Conservation (phyloP, 2,888 invertebrate genomes). For the Merodon equestris region DNA sequence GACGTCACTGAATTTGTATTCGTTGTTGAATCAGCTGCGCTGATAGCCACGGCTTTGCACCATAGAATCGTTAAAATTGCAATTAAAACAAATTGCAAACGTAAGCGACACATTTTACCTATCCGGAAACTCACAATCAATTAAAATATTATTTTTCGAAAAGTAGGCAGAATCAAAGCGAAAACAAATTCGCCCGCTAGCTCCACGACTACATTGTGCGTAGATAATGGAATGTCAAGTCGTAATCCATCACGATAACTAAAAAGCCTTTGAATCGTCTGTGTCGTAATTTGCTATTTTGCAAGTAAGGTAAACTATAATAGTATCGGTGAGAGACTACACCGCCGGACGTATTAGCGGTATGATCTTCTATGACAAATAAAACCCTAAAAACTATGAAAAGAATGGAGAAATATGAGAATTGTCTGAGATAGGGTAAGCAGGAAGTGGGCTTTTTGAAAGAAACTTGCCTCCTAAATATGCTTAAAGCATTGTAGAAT, state of each 20-base stretch:
- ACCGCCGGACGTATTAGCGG: too few relatives aligned
- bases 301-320: too few relatives aligned
- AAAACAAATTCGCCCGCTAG: slow-evolving; percentile 9
- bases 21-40: background rate
- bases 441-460: too few relatives aligned
- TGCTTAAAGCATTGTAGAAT: too few relatives aligned
- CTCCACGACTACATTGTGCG: background rate
- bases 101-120: slow-evolving; percentile 20
- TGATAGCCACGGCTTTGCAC: background rate
- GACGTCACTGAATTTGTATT: background rate
- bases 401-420: too few relatives aligned
- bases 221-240: slow-evolving; percentile 13
- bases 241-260: slow-evolving; percentile 27
- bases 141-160: slow-evolving; percentile 11
- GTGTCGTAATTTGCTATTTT: too few relatives aligned
- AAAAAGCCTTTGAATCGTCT: too few relatives aligned
- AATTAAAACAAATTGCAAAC: slow-evolving; percentile 10
- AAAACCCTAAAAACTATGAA: too few relatives aligned
- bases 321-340: too few relatives aligned
- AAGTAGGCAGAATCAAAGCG: background rate
- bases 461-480: too few relatives aligned
- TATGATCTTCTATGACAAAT: background rate
- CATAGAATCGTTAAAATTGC: background rate
- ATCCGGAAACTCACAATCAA: slow-evolving; percentile 4
- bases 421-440: too few relatives aligned